phyloP scores from a whole-genome alignment of 2,888 invertebrate species.

The Habrosyne pyritoides region DNA sequence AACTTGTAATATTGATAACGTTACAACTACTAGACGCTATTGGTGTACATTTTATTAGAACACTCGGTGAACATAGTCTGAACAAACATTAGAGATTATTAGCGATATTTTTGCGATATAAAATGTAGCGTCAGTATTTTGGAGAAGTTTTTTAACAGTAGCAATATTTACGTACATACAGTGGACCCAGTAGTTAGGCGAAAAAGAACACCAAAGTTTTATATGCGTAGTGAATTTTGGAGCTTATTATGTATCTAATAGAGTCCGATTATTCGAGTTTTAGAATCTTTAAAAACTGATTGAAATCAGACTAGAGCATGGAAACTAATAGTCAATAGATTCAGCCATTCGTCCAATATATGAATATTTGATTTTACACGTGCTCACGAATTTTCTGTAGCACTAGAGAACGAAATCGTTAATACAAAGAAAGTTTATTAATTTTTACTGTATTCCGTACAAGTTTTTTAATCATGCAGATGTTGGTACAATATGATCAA shows the following conservation, averaged over 20 bases:
- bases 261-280: constrained; percentile 41
- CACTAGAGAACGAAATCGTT: constrained; percentile 6
- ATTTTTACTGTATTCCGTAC: too few relatives aligned
- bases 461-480: too few relatives aligned
- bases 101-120: constrained; percentile 74
- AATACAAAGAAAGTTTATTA: neutral
- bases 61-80: constrained; percentile 55
- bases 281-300: constrained; percentile 30
- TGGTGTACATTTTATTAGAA: constrained; percentile 47
- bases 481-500: neutral
- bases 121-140: constrained; percentile 77
- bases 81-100: constrained; percentile 66
- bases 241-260: constrained; percentile 71
- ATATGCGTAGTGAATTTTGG: constrained; percentile 63
- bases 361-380: constrained; percentile 9
- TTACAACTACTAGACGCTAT: constrained; percentile 41
- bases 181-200: constrained; percentile 76
- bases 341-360: constrained; percentile 69
- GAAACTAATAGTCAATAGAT: constrained; percentile 53
- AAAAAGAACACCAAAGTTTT: constrained; percentile 77
- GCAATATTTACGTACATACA: constrained; percentile 50
- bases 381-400: constrained; percentile 31
- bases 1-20: constrained; percentile 38
- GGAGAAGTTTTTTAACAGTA: constrained; percentile 69
- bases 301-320: constrained; percentile 38